These are phyloP conservation scores for Melipona bicolor DNA, from an alignment of 2,888 invertebrate species.

Conservation along the genomic window DNA sequence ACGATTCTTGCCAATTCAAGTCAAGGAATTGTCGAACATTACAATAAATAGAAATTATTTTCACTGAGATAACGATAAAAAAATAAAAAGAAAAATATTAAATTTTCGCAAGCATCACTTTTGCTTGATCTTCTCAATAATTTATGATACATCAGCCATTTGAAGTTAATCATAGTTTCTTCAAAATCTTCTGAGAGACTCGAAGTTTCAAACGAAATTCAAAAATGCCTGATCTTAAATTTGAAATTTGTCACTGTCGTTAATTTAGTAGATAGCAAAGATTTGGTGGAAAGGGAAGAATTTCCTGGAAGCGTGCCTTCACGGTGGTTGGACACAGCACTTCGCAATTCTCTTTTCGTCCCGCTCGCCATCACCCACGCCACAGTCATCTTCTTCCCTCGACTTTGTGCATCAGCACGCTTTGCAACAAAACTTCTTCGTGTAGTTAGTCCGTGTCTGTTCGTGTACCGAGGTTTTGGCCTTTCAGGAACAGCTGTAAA, in stretches of 20 bases:
- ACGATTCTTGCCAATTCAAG: slow-evolving; percentile 3
- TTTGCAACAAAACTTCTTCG: slow-evolving; percentile 70
- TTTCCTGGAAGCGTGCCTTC: slow-evolving; percentile 83
- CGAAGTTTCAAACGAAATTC: too few species aligned
- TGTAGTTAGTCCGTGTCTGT: slow-evolving; percentile 67
- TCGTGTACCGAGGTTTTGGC: slow-evolving; percentile 48
- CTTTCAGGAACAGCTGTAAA: slow-evolving; percentile 1
- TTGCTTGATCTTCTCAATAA: too few species aligned
- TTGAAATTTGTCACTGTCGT: slow-evolving; percentile 29
- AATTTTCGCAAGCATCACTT: background rate
- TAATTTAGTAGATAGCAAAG: slow-evolving; percentile 46
- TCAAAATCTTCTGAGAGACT: background rate
- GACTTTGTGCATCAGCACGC: slow-evolving; percentile 68
- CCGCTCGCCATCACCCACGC: slow-evolving; percentile 65
- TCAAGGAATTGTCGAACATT: background rate
- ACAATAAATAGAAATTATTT: background rate
- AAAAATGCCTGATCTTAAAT: background rate
- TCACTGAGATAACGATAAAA: background rate
- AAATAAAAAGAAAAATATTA: background rate
- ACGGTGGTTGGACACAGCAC: slow-evolving; percentile 80
- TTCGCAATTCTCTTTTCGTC: slow-evolving; percentile 79
- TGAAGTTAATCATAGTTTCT: background rate
- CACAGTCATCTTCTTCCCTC: slow-evolving; percentile 72
- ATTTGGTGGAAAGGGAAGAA: slow-evolving; percentile 77
- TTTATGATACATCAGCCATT: too few species aligned